Base-by-base conservation (phyloP, 1,140 invertebrate species). In the Oedothorax gibbosus region DNA sequence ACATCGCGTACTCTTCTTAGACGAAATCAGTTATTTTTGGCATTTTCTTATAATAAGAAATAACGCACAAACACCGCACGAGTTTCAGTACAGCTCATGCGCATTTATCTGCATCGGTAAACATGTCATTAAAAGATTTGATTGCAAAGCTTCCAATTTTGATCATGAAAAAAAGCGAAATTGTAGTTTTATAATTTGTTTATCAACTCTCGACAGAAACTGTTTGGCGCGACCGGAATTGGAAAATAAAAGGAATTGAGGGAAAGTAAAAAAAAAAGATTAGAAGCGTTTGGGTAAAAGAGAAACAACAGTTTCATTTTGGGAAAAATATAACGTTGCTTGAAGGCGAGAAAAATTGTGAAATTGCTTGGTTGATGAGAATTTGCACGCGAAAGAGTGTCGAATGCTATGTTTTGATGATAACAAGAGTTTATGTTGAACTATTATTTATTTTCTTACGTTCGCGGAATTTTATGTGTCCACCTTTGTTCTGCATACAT, bases 321-420 rank as follows among this genome's bases (percentile, higher is more conserved):
- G 20, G 53, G 35, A n/a, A 35, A 77, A 77, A 77, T 62, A 77
- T 51, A 64, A 77, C 56, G 9, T 35, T 51, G 54, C 20, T 51
- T 35, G 3, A 18, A 14, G 72, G 53, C 49, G 72, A 75, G 50
- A 60, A 75, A 75, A 75, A 60, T 18, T 66, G n/a, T 60, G n/a
- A 65, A 77, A 77, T 77, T 77, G 75, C 60, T 18, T 49, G 51
- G 49, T 35, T 77, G 75, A 77, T 65, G 75, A 77, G 57, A 77
- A 65, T 77, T 64, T 62, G 75, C 75, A 77, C 75, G 75, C 75
- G 60, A 77, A 77, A 77, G 10, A 49, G 21, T 15, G 21, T 18
- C 57, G 35, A 9, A 14, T 18, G 56, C 49, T 62, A 35, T 75
- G 35, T 56, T 60, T 75, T 75, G 72, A 75, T 21, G 53, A 75